Percentiles rank a stretch among this genome's conserved stretches.
Evolutionary conservation across 1,140 invertebrate genomes (phyloP).

Genomic region (Drosophila pallidifrons): DNA sequence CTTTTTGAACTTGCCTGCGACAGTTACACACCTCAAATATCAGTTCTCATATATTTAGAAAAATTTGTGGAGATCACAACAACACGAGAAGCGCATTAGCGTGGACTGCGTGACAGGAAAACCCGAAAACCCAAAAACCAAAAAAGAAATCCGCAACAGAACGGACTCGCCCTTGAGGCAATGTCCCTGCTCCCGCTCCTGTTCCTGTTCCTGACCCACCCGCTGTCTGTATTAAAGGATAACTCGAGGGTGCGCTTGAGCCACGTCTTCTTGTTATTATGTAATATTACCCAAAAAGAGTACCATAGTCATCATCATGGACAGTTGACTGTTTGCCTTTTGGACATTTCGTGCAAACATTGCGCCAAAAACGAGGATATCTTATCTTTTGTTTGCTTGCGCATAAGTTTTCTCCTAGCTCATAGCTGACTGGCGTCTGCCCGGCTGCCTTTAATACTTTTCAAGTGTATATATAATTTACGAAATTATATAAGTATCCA

Average conservation of each 20-base stretch:
- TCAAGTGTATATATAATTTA: constrained; percentile 80
- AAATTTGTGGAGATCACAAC: constrained; percentile 54
- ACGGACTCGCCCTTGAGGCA: constrained; percentile 32
- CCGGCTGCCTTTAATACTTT: constrained; percentile 74
- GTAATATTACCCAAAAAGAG: constrained; percentile 74
- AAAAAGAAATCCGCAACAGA: constrained; percentile 21
- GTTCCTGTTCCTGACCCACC: constrained; percentile 1
- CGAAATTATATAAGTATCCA: constrained; percentile 81
- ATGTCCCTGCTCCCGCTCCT: constrained; percentile 1
- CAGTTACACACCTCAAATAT: constrained; percentile 81
- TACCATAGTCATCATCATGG: constrained; percentile 16
- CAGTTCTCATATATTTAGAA: constrained; percentile 62
- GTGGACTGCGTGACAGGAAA: constrained; percentile 54
- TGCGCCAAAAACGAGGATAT: constrained; percentile 74
- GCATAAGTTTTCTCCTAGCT: constrained; percentile 59
- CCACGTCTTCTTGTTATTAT: constrained; percentile 45
- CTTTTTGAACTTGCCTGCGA: constrained; percentile 36
- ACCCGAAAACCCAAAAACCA: too few relatives aligned
- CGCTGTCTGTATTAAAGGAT: constrained; percentile 61
- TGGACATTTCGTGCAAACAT: constrained; percentile 73
- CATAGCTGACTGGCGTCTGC: constrained; percentile 28
- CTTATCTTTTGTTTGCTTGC: constrained; percentile 82
- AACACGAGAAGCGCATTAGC: constrained; percentile 81
- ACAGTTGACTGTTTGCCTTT: constrained; percentile 63
- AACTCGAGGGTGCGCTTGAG: constrained; percentile 62